Conservation (phyloP, 2,797 vertebrate genomes). For the Psittacula echo region DNA sequence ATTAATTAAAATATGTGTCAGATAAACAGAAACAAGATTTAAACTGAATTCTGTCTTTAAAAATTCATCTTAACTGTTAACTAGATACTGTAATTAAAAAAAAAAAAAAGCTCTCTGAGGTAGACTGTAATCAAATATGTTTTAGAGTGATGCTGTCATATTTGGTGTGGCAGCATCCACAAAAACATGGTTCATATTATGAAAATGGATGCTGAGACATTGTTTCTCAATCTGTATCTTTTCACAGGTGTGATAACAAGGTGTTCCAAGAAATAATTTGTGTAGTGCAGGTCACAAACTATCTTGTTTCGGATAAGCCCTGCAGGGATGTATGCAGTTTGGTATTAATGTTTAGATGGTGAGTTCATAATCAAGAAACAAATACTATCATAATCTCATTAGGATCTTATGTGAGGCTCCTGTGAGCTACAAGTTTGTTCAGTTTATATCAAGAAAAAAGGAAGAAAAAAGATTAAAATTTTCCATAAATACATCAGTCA, state of each 20-base stretch:
- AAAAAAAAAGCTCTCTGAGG: neutral
- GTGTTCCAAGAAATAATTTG: neutral
- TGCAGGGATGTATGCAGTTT: neutral
- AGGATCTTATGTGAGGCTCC: slow-evolving; percentile 10
- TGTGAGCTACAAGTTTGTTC: slow-evolving; percentile 14
- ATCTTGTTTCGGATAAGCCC: neutral
- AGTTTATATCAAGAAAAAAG: slow-evolving; percentile 17
- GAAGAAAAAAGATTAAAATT: slow-evolving; percentile 1
- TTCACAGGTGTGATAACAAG: neutral
- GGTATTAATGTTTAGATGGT: neutral
- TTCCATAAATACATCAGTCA: slow-evolving; percentile 20
- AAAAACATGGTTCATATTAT: neutral
- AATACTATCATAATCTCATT: neutral
- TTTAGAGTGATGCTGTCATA: neutral
- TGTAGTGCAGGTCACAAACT: neutral
- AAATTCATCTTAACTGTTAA: neutral
- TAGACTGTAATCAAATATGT: neutral
- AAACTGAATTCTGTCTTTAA: neutral
- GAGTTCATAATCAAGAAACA: neutral
- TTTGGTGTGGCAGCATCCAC: neutral
- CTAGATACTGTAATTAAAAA: neutral
- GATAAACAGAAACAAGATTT: neutral
- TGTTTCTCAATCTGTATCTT: neutral
- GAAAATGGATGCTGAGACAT: neutral
- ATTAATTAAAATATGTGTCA: neutral